Evolutionary conservation across 2,888 invertebrate genomes (phyloP), one percentile per base, ranked within the genome.

Genomic region (Chirona hameri): DNA sequence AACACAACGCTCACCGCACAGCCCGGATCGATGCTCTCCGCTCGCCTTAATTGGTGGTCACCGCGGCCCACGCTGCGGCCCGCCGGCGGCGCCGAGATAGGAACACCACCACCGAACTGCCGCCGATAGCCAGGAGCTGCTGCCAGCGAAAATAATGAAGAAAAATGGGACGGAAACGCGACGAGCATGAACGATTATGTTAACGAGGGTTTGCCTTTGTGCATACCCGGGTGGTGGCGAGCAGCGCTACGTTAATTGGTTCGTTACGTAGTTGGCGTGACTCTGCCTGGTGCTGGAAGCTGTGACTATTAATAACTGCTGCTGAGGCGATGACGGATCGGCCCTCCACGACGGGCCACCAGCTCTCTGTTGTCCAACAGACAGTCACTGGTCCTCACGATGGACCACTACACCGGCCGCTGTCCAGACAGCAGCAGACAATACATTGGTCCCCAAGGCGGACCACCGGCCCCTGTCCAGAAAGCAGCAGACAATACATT

Each of bases 141-240:
- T 18, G 52, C 52, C 21, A 12, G 76, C 76, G 24, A 24, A 76
- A 39, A 46, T 76, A 76, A 76, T 76, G 76, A 76, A 76, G 76
- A 76, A 76, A 76, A 76, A 76, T 76, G 76, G 39, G 76, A 76
- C 76, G 76, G 76, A 76, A 76, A 39, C 39, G 46, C 46, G 76
- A n/a, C 76, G 76, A 76, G 76, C 76, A 76, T 76, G 46, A 76
- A 46, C 46, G 46, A 76, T 76, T 39, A 76, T 76, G 76, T 76
- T 76, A 76, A 76, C 76, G 76, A 76, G 76, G 39, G 39, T 24
- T 76, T 76, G 76, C 76, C 12, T 76, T 39, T 76, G 76, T 76
- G 76, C 76, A 46, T 76, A 27, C 76, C 31, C 27, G 24, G 76
- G 24, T 24, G 24, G 27, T 24, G 39, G 31, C 24, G 76, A 3